Conservation (phyloP, 2,113 vertebrate genomes). For the Ovis canadensis region DNA sequence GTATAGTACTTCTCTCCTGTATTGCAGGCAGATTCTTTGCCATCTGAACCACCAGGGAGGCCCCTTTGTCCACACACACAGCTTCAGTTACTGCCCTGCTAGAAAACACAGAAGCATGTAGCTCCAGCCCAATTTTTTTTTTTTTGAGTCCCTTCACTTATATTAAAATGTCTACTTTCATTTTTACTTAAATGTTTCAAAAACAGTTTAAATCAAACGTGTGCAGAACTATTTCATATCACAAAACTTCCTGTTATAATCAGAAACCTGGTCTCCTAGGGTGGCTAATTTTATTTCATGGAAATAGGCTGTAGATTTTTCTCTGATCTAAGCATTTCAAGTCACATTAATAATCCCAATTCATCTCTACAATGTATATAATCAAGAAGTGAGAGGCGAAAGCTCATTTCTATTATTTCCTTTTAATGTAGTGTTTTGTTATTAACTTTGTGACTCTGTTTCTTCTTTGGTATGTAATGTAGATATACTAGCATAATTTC, state of each 20-base stretch:
- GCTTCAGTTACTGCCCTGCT: not conserved
- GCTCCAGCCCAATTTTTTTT: not conserved
- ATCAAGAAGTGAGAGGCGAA: not conserved
- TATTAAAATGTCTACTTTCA: not conserved
- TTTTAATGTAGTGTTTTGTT: not conserved
- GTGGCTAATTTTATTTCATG: not conserved
- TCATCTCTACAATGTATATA: not conserved
- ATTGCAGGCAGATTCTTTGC: not conserved
- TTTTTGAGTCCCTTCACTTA: not conserved
- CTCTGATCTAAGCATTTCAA: not conserved
- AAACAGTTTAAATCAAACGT: not conserved
- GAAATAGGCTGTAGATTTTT: not conserved
- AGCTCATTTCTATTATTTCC: not conserved
- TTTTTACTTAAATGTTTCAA: not conserved
- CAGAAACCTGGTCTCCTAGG: not conserved
- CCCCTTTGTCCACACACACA: accelerated
- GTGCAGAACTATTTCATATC: not conserved
- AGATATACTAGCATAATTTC: not conserved
- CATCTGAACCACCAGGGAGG: not conserved
- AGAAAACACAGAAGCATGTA: not conserved
- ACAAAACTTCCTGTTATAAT: not conserved
- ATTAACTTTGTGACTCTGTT: not conserved
- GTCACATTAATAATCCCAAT: not conserved
- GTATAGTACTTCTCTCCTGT: not conserved
- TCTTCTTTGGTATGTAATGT: not conserved